These are phyloP conservation scores for Zaprionus africanus DNA, from an alignment of 1,140 invertebrate genomes.

Conservation along the genomic window DNA sequence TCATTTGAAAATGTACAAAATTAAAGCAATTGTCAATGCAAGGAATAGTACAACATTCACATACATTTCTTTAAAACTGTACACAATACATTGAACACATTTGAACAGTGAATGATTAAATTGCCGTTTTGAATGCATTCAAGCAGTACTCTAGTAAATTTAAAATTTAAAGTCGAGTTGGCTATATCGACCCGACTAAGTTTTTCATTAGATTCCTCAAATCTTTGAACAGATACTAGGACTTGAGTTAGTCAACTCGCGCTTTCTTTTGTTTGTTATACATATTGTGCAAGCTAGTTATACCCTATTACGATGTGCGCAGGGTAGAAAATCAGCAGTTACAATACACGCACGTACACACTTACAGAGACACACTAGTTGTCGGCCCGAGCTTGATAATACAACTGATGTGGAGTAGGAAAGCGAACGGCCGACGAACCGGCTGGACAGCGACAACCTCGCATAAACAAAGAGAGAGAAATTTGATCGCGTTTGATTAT, in stretches of 20 bases:
- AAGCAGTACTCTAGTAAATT: too few species aligned
- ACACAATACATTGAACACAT: too few species aligned
- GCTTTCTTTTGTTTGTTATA: background rate
- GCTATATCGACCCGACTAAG: background rate
- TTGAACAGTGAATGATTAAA: too few species aligned
- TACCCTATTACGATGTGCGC: background rate
- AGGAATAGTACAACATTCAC: too few species aligned
- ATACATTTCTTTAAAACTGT: too few species aligned
- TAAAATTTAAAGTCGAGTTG: too few species aligned
- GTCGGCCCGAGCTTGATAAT: constrained; percentile 39
- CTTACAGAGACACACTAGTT: constrained; percentile 34
- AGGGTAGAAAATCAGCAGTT: background rate
- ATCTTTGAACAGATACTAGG: background rate
- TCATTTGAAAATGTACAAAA: too few species aligned
- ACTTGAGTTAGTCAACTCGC: background rate
- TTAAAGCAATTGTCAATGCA: too few species aligned
- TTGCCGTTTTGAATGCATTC: too few species aligned
- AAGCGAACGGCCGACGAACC: constrained; percentile 50
- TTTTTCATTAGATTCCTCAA: background rate
- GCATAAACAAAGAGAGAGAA: background rate
- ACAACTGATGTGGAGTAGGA: constrained; percentile 52
- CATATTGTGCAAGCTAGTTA: background rate
- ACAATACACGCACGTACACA: constrained; percentile 6
- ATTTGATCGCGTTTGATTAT: constrained; percentile 27
- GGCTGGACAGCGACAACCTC: constrained; percentile 24